phyloP scores from a whole-genome alignment of 2,888 invertebrate genomes.

The Rotaria sp. region DNA sequence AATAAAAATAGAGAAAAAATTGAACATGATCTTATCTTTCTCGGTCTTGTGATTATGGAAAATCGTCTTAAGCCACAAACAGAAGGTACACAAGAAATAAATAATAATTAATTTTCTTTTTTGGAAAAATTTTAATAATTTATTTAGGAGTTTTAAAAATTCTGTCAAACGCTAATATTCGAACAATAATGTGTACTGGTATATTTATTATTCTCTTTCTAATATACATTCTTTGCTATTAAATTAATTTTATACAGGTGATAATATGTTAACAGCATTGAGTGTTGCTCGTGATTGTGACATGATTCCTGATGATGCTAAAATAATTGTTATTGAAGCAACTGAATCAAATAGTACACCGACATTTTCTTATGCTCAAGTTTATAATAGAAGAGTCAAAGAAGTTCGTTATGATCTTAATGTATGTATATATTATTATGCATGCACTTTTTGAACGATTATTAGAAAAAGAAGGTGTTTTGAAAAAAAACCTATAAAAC shows the following conservation, averaged over 20 bases:
- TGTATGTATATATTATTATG: slow-evolving; percentile 13
- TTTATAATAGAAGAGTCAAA: slow-evolving; percentile 33
- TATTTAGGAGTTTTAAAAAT: slow-evolving; percentile 66
- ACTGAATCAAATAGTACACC: slow-evolving; percentile 40
- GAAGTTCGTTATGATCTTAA: slow-evolving; percentile 37
- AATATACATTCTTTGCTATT: slow-evolving; percentile 40
- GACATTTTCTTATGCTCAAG: slow-evolving; percentile 36
- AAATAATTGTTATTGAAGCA: slow-evolving; percentile 60
- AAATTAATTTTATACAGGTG: slow-evolving; percentile 54
- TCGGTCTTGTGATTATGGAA: slow-evolving; percentile 85
- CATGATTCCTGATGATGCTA: slow-evolving; percentile 64
- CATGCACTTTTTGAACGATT: too few species aligned
- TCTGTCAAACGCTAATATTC: slow-evolving; percentile 73
- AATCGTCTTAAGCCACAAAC: slow-evolving; percentile 85
- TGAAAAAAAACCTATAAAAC: too few species aligned
- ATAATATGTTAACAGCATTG: slow-evolving; percentile 72
- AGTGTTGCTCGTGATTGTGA: slow-evolving; percentile 82
- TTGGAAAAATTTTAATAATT: too few species aligned
- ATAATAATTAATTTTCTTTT: not conserved
- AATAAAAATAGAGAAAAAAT: slow-evolving; percentile 54
- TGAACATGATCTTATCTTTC: slow-evolving; percentile 71
- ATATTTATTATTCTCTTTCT: slow-evolving; percentile 58
- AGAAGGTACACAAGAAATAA: not conserved
- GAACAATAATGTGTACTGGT: slow-evolving; percentile 85
- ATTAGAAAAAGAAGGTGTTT: too few species aligned